These are phyloP conservation scores for Pollenia amentaria DNA, from an alignment of 2,888 invertebrate species.

Conservation along the genomic window DNA sequence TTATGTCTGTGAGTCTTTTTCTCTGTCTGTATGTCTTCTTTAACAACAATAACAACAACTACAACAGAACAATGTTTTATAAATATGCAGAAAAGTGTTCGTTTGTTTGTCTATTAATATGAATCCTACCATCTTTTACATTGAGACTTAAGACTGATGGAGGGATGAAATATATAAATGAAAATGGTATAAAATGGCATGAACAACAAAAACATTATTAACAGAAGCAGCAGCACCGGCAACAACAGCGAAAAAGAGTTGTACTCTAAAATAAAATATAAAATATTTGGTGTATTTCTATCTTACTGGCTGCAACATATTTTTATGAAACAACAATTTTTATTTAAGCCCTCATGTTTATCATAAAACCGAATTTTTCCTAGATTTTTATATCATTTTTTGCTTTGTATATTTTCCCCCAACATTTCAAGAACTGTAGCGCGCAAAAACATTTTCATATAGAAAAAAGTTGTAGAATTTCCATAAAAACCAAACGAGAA, in stretches of 20 bases:
- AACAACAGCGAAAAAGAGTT: conserved; percentile 64
- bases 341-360: conserved; percentile 68
- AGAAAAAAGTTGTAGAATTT: conserved; percentile 38
- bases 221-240: conserved; percentile 2
- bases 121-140: conserved; percentile 35
- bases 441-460: conserved; percentile 58
- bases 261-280: conserved; percentile 42
- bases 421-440: conserved; percentile 37
- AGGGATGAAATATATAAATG: conserved; percentile 38
- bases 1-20: conserved; percentile 1
- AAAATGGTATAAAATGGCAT: conserved; percentile 6
- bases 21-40: conserved; percentile 36
- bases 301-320: conserved; percentile 64
- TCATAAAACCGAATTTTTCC: conserved; percentile 66
- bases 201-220: conserved; percentile 32
- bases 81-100: conserved; percentile 34
- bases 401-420: background rate
- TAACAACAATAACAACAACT: conserved; percentile 55
- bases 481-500: conserved; percentile 37
- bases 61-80: conserved; percentile 55
- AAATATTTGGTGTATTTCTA: conserved; percentile 34
- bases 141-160: conserved; percentile 34
- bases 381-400: conserved; percentile 41
- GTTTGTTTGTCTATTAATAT: conserved; percentile 22
- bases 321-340: conserved; percentile 66